Evolutionary conservation across 2,797 vertebrate species (phyloP).

Genomic region (Enteromius treurensis): DNA sequence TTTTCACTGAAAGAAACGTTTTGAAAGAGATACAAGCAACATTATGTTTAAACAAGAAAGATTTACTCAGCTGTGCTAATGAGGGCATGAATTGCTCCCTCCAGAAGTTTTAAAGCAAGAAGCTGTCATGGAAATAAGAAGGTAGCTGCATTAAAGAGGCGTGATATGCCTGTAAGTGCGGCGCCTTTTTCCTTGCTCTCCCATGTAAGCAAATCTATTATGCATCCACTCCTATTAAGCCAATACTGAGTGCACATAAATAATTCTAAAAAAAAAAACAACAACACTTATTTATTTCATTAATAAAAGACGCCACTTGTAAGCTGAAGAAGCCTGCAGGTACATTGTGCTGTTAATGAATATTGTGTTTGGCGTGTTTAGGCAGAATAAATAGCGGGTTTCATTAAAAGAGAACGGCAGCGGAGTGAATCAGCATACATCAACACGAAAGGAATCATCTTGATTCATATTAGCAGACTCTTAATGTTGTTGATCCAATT

Average conservation of each 20-base stretch:
- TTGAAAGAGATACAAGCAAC: slow-evolving; percentile 30
- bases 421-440: slow-evolving; percentile 59
- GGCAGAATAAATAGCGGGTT: slow-evolving; percentile 51
- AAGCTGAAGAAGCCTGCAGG: slow-evolving; percentile 66
- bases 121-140: slow-evolving; percentile 37
- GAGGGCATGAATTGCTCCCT: slow-evolving; percentile 18
- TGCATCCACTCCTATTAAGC: slow-evolving; percentile 33
- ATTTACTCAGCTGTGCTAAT: slow-evolving; percentile 35
- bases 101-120: slow-evolving; percentile 38
- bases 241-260: slow-evolving; percentile 32
- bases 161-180: slow-evolving; percentile 12
- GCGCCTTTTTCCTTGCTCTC: slow-evolving; percentile 1
- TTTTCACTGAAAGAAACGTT: background rate
- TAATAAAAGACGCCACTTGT: slow-evolving; percentile 47
- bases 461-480: slow-evolving; percentile 61
- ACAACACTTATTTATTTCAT: slow-evolving; percentile 28
- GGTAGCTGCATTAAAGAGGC: slow-evolving; percentile 25
- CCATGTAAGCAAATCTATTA: slow-evolving; percentile 32
- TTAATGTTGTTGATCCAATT: slow-evolving; percentile 61
- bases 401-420: slow-evolving; percentile 57
- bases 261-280: slow-evolving; percentile 14
- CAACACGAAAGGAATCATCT: slow-evolving; percentile 64
- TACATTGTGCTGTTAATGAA: slow-evolving; percentile 66
- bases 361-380: slow-evolving; percentile 54
- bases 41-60: slow-evolving; percentile 30